Base-by-base conservation (phyloP, 2,888 invertebrate species). In the Leptogaster cylindrica region DNA sequence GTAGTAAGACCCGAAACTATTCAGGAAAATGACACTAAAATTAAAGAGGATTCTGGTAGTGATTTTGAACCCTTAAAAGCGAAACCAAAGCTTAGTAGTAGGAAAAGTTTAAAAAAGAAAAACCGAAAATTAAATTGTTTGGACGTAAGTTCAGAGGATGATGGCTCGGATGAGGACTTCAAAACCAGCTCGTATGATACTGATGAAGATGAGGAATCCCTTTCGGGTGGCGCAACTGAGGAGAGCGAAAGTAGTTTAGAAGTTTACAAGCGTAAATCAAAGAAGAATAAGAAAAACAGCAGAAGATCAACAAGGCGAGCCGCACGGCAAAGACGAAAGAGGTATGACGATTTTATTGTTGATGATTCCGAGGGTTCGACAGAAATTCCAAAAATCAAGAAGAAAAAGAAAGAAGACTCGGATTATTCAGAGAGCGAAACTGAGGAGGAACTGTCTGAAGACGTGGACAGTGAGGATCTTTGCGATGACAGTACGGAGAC, bases 161-260 rank as follows among this genome's bases (percentile, higher is more conserved):
- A 93, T 78, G 88, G 86, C 66, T 92, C 91, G 0, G 95, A 95
- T 76, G 95, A 95, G 78, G 96, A 96, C 80, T 96, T 95, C 76
- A 92, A 93, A 77, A 92, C 79, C 0, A 79, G 93, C 41, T 88
- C 90, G 0, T 76, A 77, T 71, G 78, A 78, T 2, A 74, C 79
- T 12, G 84, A 83, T 1, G 84, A 83, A 2, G 83, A 83, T 23
- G 83, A 83, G 10, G 87, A 88, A 50, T 87, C 88, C 23, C 85
- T 86, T 64, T 81, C 82, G 0, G 84, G 84, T 1, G 52, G 52
- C 12, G 84, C 84, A 23, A 86, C 85, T 7, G 87, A 87, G 20
- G 87, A 87, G 20, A 86, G 83, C 36, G 83, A 83, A 50, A 81
- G 83, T n/a, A 82, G 81, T 10, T 75, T 83, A 44, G 84, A 83